Evolutionary conservation across 1,140 invertebrate genomes (phyloP).

Genomic region (Habropoda laboriosa): DNA sequence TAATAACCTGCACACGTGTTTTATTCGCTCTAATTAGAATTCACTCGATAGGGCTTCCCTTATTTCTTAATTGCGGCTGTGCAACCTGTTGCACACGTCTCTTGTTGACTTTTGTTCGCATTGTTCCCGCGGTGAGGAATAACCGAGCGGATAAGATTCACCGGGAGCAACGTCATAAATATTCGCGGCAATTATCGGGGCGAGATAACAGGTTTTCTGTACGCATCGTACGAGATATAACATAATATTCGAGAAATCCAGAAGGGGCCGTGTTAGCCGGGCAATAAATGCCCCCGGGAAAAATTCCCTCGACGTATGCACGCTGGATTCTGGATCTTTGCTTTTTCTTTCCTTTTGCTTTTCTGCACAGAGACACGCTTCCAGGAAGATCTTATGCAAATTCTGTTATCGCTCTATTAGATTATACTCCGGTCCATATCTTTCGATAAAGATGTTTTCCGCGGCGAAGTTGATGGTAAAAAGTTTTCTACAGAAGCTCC

Average conservation of each 20-base stretch:
- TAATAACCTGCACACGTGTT: not conserved
- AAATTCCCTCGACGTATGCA: not conserved
- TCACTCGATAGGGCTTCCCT: not conserved
- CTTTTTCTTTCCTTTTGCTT: no score
- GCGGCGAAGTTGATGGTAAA: not conserved
- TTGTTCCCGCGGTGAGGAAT: not conserved
- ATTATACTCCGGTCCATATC: not conserved
- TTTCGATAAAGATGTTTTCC: not conserved
- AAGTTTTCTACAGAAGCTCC: no score
- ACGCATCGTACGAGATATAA: not conserved
- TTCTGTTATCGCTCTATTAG: not conserved
- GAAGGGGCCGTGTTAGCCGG: no score
- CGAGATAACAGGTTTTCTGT: not conserved
- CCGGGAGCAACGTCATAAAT: slow-evolving; percentile 5
- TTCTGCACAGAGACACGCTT: not conserved
- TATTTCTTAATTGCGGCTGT: not conserved
- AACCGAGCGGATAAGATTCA: not conserved
- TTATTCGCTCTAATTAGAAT: not conserved
- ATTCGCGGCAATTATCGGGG: not conserved
- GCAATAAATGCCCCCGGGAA: not conserved
- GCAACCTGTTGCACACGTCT: no score
- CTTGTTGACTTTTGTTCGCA: not conserved
- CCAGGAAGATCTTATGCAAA: not conserved
- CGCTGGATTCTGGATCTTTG: not conserved
- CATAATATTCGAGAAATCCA: slow-evolving; percentile 9